These are phyloP conservation scores for Progne subis DNA, from an alignment of 2,113 vertebrate genomes.

Conservation along the genomic window DNA sequence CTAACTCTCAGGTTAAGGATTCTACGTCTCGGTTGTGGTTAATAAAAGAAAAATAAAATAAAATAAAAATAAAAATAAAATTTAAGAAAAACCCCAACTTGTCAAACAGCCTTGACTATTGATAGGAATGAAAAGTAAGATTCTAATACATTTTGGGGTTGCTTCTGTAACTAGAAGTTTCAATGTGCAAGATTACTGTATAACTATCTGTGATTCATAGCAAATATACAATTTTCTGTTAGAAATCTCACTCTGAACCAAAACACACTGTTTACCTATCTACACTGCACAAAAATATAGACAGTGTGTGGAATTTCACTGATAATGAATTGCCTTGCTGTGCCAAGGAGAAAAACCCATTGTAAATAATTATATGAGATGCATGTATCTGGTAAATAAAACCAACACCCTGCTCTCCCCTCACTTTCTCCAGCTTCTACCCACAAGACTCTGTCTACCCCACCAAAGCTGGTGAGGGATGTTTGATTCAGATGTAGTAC, in stretches of 20 bases:
- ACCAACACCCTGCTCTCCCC: background rate
- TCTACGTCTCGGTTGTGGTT: background rate
- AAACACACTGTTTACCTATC: background rate
- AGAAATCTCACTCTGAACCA: background rate
- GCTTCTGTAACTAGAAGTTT: background rate
- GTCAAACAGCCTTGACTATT: background rate
- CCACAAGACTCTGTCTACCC: accelerated
- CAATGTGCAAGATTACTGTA: background rate
- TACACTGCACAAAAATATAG: background rate
- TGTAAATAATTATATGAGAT: background rate
- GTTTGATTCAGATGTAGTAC: too few relatives aligned
- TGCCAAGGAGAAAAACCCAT: background rate
- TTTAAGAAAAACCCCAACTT: background rate
- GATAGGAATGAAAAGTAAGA: background rate
- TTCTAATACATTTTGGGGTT: background rate
- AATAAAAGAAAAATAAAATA: too few relatives aligned
- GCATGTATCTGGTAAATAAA: background rate
- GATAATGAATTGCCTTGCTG: background rate
- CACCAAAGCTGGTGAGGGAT: background rate
- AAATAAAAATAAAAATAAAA: too few relatives aligned
- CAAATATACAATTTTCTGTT: background rate
- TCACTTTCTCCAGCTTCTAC: background rate
- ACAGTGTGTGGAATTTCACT: background rate
- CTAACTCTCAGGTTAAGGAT: background rate
- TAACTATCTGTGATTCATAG: background rate